Conservation (phyloP, 30 jellyfish, hydroid and myxozoan species). For the Morbakka virulenta region DNA sequence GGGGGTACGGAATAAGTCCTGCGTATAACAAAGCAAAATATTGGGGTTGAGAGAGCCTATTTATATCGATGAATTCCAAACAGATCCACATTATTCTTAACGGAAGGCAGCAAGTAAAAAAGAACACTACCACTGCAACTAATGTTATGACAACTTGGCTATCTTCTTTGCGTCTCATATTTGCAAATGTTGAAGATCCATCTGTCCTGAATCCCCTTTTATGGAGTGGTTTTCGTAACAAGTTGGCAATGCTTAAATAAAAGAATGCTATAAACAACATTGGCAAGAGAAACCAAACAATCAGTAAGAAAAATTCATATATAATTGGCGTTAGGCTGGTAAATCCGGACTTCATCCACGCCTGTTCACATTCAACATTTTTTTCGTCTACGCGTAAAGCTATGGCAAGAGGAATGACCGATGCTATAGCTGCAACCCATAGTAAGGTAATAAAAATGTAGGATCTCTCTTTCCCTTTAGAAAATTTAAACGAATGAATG, state of each 20-base stretch:
- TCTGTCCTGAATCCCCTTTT: neutral
- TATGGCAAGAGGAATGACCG: neutral
- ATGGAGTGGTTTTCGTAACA: neutral
- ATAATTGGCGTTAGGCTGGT: neutral
- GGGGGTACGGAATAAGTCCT: neutral
- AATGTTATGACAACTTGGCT: slow-evolving; percentile 4
- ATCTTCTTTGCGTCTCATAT: slow-evolving; percentile 5
- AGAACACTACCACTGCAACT: neutral
- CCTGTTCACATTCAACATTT: neutral
- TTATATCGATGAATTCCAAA: neutral
- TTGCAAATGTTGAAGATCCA: neutral
- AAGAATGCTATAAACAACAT: neutral
- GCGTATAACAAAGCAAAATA: neutral
- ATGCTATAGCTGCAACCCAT: slow-evolving; percentile 6
- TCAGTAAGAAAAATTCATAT: neutral
- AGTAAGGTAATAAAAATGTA: neutral
- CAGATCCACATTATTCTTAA: neutral
- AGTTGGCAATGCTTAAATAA: neutral
- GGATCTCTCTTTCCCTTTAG: no score
- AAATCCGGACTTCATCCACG: neutral
- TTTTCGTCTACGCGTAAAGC: neutral
- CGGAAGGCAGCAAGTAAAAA: neutral
- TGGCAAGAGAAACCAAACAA: neutral
- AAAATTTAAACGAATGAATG: slow-evolving; percentile 6
- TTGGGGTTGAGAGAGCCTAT: neutral